Conservation (phyloP, 2,113 vertebrate genomes). For the Rhombomys opimus region DNA sequence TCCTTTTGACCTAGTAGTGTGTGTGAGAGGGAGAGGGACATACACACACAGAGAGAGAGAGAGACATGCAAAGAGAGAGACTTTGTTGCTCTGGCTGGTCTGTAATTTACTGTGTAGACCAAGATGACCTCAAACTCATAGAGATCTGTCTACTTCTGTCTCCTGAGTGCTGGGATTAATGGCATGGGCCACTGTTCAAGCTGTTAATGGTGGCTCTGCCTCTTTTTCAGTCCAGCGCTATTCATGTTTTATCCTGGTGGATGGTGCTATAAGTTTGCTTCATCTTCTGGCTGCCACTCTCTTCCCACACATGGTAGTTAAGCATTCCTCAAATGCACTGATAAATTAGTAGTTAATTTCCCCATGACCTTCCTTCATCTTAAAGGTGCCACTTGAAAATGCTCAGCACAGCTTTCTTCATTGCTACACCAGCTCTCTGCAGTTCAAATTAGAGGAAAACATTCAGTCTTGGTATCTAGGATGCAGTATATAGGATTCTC, state of each 20-base stretch:
- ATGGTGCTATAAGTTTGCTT: background rate
- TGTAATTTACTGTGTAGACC: background rate
- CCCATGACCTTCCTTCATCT: background rate
- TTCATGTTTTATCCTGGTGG: background rate
- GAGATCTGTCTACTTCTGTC: background rate
- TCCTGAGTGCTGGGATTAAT: background rate
- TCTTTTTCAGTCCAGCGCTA: background rate
- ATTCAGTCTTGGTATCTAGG: background rate
- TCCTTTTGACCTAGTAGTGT: background rate
- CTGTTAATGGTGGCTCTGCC: background rate
- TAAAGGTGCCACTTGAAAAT: constrained; percentile 32
- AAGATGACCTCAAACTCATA: background rate
- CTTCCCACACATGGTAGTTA: background rate
- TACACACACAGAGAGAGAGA: background rate
- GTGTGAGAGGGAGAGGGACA: background rate
- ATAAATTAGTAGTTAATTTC: constrained; percentile 29
- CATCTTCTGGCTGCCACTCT: background rate
- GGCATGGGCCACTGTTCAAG: background rate
- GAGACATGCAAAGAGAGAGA: background rate
- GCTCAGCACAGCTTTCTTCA: background rate
- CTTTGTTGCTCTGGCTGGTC: background rate
- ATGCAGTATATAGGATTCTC: background rate
- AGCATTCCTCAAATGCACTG: background rate
- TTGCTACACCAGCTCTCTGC: background rate
- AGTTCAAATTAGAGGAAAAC: background rate